phyloP scores from a whole-genome alignment of 2,888 invertebrate species.

The Eurytoma adleriae region DNA sequence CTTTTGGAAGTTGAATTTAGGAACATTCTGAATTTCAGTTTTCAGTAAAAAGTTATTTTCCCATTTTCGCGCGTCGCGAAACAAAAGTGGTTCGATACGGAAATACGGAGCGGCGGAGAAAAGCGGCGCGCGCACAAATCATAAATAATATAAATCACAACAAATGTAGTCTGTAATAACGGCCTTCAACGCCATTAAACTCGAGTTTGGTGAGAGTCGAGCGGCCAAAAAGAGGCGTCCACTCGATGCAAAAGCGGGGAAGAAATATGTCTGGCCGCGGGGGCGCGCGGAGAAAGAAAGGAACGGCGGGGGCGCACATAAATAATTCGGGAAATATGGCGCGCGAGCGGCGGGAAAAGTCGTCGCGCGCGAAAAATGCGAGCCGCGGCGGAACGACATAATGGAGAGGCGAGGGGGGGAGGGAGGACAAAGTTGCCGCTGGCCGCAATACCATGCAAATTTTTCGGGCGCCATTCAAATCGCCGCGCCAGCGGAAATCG shows the following conservation, averaged over 20 bases:
- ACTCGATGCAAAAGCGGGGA: not conserved
- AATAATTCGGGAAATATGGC: constrained; percentile 46
- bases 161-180: not conserved
- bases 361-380: constrained; percentile 35
- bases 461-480: constrained; percentile 46
- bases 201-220: too few species aligned
- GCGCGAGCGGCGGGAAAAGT: constrained; percentile 18
- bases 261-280: not conserved
- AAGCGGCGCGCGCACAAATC: not conserved
- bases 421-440: constrained; percentile 26
- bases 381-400: not conserved
- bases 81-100: too few species aligned
- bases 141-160: not conserved
- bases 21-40: too few species aligned
- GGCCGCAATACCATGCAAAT: constrained; percentile 51
- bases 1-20: too few species aligned
- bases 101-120: not conserved
- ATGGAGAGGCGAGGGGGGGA: constrained; percentile 3
- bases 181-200: not conserved
- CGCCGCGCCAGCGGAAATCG: constrained; percentile 39
- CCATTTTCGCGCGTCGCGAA: too few species aligned
- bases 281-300: not conserved
- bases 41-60: too few species aligned
- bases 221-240: too few species aligned
- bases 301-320: constrained; percentile 23